Base-by-base conservation (phyloP, 2,888 invertebrate genomes). In the Bembecia ichneumoniformis region DNA sequence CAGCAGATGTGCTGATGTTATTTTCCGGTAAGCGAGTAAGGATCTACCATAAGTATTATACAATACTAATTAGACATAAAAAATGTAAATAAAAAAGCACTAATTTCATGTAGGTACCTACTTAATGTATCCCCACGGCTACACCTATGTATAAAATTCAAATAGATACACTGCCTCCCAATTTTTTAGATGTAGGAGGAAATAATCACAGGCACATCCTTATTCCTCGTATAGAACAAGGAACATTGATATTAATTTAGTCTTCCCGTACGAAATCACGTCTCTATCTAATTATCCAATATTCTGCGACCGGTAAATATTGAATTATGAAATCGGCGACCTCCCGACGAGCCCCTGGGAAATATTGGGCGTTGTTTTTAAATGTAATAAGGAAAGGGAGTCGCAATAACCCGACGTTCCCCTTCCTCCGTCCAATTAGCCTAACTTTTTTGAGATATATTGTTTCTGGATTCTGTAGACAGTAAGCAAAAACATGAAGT, bases 161-260 rank as follows among this genome's bases (percentile, higher is more conserved):
- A 28, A 28, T 9, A 28, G 7, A 9, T 28, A 7, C 9, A 28
- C 9, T 28, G 7, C 28, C 9, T 28, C 28, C 9, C 2, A 1
- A 28, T 28, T 28, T 28, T 5, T 20, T 20, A 20, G 3, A 1
- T 1, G 3, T 20, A 9, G 28, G 9, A 28, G 28, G 9, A 28
- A 28, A 28, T 28, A 28, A 9, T 28, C 28, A 28, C 7, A 9
- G 9, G 9, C 28, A 28, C 56, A 55, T 13, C 56, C 45, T 55
- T 58, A 54, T 40, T 36, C 49, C 52, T 54, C 9, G 28, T 28
- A 28, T 63, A 67, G 66, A 72, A 77, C 78, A 77, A 82, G 77
- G 82, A 84, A 82, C 82, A 86, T 86, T 82, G 87, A 86, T 86
- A 87, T 86, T 86, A 86, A 87, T 86, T 82, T 75, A 59, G 68